Base-by-base conservation (phyloP, 2,113 vertebrate genomes). In the Progne subis region DNA sequence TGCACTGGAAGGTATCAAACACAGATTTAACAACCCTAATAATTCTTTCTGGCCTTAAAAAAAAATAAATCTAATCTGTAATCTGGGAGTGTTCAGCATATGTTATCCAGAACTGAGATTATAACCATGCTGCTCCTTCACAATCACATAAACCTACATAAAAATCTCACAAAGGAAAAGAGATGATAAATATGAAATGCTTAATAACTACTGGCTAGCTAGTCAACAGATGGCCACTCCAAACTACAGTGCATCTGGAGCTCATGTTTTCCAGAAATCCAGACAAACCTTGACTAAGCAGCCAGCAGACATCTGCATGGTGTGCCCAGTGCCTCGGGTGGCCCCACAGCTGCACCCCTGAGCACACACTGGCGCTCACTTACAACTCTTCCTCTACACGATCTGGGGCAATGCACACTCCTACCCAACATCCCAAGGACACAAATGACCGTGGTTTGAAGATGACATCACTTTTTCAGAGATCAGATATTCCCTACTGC, bases 361-460 rank as follows among this genome's bases (percentile, higher is more conserved):
- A 89, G 77, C 59, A 46, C 20, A 8, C 43, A 16, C 41, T 12
- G 21, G 1, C 7, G 12, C 32, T 56, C 41, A 34, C 37, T 68
- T 14, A 47, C 18, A 56, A 0, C 17, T 60, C 39, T 32, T 50
- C 46, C 32, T 32, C n/a, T 14, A 4, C 25, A 24, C 12, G 41
- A 0, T 29, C 1, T 11, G 1, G 7, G 34, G 6, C 59, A 80
- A 47, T 0, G 3, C 26, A 52, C 6, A 19, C 2, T 8, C 23
- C 17, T 8, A 14, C 49, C 11, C 52, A 55, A 12, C 23, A 65
- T 9, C 41, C 25, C 34, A 71, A 46, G 31, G 18, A 37, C 31
- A 23, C 0, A 0, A 0, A 0, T 37, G 37, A 41, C 32, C 26
- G 65, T 74, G 24, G 16, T 18, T n/a, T 63, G 53, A 75, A 39